Evolutionary conservation across 2,113 vertebrate genomes (phyloP).

Genomic region (Crotophaga sulcirostris): DNA sequence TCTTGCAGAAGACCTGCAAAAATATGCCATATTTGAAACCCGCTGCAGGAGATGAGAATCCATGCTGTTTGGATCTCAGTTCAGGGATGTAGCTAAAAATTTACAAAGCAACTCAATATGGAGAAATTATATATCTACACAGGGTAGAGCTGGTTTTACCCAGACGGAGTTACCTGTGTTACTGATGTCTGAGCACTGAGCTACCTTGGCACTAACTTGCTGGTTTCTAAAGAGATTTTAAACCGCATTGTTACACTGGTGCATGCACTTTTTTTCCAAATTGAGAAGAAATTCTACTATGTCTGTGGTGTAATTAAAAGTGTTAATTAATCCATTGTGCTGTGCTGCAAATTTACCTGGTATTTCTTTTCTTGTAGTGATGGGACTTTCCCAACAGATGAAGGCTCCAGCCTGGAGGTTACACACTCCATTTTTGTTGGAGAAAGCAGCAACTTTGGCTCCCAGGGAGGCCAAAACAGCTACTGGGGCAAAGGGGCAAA

Average conservation of each 20-base stretch:
- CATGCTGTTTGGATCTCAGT: neutral
- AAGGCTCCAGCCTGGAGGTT: conserved; percentile 61
- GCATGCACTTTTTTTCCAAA: neutral
- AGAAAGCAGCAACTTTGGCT: conserved; percentile 65
- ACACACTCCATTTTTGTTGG: conserved; percentile 59
- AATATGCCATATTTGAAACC: neutral
- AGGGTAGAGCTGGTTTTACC: neutral
- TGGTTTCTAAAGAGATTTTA: neutral
- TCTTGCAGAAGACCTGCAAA: neutral
- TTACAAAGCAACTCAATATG: neutral
- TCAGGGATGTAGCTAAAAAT: neutral
- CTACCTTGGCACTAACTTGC: neutral
- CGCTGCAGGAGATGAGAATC: neutral
- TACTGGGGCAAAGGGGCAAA: conserved; percentile 70
- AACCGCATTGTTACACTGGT: neutral
- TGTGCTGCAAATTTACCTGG: neutral
- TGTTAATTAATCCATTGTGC: neutral
- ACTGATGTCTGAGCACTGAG: neutral
- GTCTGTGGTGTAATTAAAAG: neutral
- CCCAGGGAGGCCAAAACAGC: conserved; percentile 64
- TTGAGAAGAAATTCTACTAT: neutral
- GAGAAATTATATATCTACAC: neutral
- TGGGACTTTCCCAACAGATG: conserved; percentile 63
- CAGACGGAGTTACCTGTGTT: neutral
- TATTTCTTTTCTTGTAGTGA: conserved; percentile 46